Conservation (phyloP, 2,113 vertebrate genomes). For the Eubucco bourcierii region DNA sequence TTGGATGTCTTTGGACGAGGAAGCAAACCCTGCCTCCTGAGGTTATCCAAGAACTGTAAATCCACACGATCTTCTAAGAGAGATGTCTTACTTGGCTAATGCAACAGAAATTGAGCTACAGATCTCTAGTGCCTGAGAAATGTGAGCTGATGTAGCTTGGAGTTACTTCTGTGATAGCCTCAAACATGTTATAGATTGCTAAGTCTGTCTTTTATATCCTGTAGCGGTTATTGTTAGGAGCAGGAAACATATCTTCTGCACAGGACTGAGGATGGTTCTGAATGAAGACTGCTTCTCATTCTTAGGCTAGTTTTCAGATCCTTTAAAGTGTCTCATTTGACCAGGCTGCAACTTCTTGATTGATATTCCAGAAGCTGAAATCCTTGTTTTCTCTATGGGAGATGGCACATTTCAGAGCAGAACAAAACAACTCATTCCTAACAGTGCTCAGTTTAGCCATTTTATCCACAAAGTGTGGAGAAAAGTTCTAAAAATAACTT, state of each 20-base stretch:
- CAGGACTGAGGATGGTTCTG: background rate
- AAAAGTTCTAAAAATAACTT: background rate
- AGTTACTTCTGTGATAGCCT: background rate
- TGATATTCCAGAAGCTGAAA: background rate
- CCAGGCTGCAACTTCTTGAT: background rate
- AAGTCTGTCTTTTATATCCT: background rate
- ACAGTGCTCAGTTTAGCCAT: background rate
- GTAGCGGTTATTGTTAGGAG: background rate
- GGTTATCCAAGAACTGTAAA: slow-evolving; percentile 25
- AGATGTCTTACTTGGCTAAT: background rate
- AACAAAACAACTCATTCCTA: background rate
- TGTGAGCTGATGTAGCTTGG: background rate
- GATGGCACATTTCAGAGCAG: background rate
- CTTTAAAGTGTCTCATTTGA: background rate
- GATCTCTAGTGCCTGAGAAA: background rate
- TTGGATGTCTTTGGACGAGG: slow-evolving; percentile 18
- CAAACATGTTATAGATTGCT: background rate
- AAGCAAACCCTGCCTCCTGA: slow-evolving; percentile 17
- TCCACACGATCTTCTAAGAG: background rate
- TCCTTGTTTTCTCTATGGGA: background rate
- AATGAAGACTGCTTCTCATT: background rate
- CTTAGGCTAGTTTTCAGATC: background rate
- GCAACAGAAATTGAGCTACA: background rate
- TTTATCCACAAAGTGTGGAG: background rate
- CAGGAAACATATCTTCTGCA: background rate